These are phyloP conservation scores for Rotaria sp. DNA, from an alignment of 2,888 invertebrate genomes.

Conservation along the genomic window DNA sequence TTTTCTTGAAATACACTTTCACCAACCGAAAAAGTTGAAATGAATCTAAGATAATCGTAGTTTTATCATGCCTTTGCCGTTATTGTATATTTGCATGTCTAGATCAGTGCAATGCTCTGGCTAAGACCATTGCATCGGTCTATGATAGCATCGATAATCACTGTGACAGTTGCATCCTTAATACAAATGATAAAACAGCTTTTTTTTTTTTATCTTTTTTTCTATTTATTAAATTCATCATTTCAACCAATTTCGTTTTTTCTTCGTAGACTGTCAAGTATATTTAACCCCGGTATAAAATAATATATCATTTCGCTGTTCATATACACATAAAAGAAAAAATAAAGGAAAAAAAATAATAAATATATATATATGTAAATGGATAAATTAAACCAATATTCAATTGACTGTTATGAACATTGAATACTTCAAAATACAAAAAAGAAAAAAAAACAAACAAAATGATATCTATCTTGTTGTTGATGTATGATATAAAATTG, in stretches of 20 bases:
- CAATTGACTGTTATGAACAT: neutral
- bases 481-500: slow-evolving; percentile 19
- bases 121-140: too few relatives aligned
- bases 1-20: too few relatives aligned
- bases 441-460: neutral
- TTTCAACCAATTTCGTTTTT: neutral
- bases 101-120: too few relatives aligned
- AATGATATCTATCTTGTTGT: neutral
- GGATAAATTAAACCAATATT: neutral
- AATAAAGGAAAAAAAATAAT: neutral
- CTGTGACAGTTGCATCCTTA: too few relatives aligned
- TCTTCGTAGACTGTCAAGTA: neutral
- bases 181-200: too few relatives aligned
- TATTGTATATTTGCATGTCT: too few relatives aligned
- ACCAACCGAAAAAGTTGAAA: too few relatives aligned
- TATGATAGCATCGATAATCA: too few relatives aligned
- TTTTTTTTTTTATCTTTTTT: too few relatives aligned
- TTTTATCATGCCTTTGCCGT: too few relatives aligned
- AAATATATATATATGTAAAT: neutral
- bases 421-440: neutral
- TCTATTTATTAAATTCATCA: neutral
- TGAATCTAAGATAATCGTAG: too few relatives aligned
- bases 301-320: neutral
- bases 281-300: neutral
- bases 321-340: neutral